Evolutionary conservation across 2,888 invertebrate species (phyloP), one percentile per base, ranked within the genome.

Genomic region (Taphrorychus bicolor): DNA sequence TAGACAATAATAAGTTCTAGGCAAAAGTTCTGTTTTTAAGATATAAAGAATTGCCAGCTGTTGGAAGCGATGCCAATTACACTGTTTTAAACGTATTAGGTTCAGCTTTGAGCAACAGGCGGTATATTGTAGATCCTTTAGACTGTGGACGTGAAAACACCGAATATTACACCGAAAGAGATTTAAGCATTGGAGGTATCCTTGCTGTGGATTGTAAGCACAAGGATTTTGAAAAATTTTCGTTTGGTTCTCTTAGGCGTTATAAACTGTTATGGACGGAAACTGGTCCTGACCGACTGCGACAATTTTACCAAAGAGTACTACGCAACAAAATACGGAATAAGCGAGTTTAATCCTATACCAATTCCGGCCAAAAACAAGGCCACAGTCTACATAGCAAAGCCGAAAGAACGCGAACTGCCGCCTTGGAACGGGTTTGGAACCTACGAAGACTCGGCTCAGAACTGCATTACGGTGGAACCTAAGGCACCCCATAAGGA

Each of bases 381-480:
- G 23, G 81, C 82, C 14, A 66, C 69, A n/a, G 59, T 63, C 5
- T 75, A 82, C 5, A 73, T 72, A 53, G 70, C 70, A 62, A 75
- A 82, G 54, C 69, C 83, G 49, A 77, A 79, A 2, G 82, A 85
- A 18, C 81, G 87, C 1, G 81, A 86, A 72, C 78, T 92, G 49
- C 95, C 96, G 0, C 95, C 95, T 0, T 96, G 93, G 88, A 96
- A 95, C 78, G 96, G 96, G 2, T 95, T 90, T 82, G 97, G 97
- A 0, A 88, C 90, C 0, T 92, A 93, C 77, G 94, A 94, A 69
- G 96, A 97, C 79, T 95, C 95, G 0, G 91, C 94, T 5, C 91
- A 91, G 73, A 95, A 95, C 78, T 95, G 95, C 77, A 87, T 89
- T 54, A 89, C 90, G 0, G 88, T 96, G 0, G 88, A 92, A 73